These are phyloP conservation scores for Ciconia stormi DNA, from an alignment of 2,113 vertebrate species.

Conservation along the genomic window DNA sequence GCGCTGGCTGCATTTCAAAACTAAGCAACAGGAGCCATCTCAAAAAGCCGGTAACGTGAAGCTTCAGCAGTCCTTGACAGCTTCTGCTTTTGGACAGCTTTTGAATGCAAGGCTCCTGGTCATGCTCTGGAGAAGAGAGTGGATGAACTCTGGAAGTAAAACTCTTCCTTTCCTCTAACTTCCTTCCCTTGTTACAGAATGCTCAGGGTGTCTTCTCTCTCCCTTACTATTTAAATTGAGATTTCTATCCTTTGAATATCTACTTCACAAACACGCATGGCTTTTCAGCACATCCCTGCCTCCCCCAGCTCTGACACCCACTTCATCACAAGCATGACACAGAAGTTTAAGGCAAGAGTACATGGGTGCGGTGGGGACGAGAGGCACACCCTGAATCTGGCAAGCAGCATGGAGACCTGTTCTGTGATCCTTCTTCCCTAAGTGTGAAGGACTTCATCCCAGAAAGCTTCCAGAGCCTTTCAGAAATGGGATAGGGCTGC, in stretches of 20 bases:
- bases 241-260: not conserved
- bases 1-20: conserved; percentile 48
- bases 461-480: not conserved
- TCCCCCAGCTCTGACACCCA: conserved; percentile 23
- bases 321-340: conserved; percentile 1
- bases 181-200: not conserved
- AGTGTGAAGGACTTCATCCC: not conserved
- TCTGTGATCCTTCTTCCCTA: not conserved
- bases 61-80: not conserved
- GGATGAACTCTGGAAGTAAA: not conserved
- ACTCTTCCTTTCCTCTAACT: not conserved
- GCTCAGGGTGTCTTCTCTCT: not conserved
- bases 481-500: not conserved
- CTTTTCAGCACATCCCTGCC: conserved; percentile 35
- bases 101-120: not conserved
- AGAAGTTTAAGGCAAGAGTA: conserved; percentile 24
- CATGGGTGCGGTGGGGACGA: not conserved
- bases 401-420: not conserved
- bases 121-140: not conserved
- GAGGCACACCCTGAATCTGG: not conserved
- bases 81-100: not conserved
- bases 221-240: not conserved
- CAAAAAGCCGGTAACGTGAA: not conserved
- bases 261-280: not conserved
- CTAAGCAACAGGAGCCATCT: conserved; percentile 27